Conservation (phyloP, 2,797 vertebrate genomes). For the Lagodon rhomboides region DNA sequence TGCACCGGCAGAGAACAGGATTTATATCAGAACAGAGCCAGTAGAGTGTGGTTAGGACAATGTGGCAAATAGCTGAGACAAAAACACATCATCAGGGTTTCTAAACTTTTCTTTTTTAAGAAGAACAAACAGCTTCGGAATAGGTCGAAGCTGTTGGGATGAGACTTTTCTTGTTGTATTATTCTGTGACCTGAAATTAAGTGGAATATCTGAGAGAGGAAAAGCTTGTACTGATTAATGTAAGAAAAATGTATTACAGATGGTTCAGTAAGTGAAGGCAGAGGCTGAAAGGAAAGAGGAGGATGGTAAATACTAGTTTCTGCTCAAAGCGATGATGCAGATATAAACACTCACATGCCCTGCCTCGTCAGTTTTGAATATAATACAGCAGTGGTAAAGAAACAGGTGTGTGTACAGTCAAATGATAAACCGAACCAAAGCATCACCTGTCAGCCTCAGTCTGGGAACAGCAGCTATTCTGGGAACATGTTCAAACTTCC, state of each 20-base stretch:
- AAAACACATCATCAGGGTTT: neutral
- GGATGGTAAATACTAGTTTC: conserved; percentile 10
- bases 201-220: neutral
- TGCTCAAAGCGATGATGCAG: neutral
- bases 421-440: conserved; percentile 16
- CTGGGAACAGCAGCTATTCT: conserved; percentile 7
- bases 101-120: neutral
- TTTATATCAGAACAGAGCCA: conserved; percentile 28
- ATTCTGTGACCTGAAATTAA: too few species aligned
- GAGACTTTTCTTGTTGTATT: neutral
- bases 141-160: too few species aligned
- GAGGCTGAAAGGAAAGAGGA: conserved; percentile 6
- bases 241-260: neutral
- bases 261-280: conserved; percentile 3
- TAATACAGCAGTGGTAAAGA: neutral
- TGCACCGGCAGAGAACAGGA: conserved; percentile 22
- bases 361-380: conserved; percentile 13
- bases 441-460: conserved; percentile 35
- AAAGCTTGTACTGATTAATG: neutral
- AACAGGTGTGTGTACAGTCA: conserved; percentile 33
- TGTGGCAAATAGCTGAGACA: neutral
- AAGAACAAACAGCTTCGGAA: neutral
- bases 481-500: conserved; percentile 58
- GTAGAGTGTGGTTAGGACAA: neutral
- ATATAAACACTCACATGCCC: neutral